Percentiles rank a stretch among this genome's conserved stretches.
These are phyloP conservation scores for Oncorhynchus masou DNA, from an alignment of 2,113 vertebrate genomes.

Conservation along the genomic window DNA sequence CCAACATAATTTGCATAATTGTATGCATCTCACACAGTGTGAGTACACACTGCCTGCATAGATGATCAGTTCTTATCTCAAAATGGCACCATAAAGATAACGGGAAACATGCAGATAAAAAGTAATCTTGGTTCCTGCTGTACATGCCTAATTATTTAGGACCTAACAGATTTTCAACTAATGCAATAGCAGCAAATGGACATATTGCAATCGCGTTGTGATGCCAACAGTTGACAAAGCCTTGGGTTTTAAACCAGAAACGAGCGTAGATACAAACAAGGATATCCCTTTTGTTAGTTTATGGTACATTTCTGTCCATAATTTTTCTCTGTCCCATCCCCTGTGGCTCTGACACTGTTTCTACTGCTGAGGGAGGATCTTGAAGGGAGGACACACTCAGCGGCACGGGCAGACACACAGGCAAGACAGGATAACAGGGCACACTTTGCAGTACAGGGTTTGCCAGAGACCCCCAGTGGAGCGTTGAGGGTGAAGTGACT, in stretches of 20 bases:
- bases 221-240: constrained; percentile 14
- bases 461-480: constrained; percentile 38
- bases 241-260: not conserved
- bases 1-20: constrained; percentile 73
- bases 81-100: constrained; percentile 68
- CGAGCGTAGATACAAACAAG: not conserved
- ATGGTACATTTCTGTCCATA: not conserved
- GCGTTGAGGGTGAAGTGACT: constrained; percentile 57
- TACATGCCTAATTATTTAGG: constrained; percentile 67
- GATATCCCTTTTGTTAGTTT: constrained; percentile 3
- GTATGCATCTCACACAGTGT: constrained; percentile 70
- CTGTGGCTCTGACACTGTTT: not conserved
- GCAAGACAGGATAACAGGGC: not conserved
- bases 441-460: constrained; percentile 34
- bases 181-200: constrained; percentile 37
- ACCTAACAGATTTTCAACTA: constrained; percentile 43
- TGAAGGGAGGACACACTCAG: not conserved
- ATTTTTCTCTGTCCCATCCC: not conserved
- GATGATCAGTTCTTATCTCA: constrained; percentile 73
- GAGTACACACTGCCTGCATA: constrained; percentile 67
- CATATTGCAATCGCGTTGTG: constrained; percentile 22
- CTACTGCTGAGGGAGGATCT: not conserved
- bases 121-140: constrained; percentile 63
- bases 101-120: constrained; percentile 58
- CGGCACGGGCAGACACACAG: not conserved